Evolutionary conservation across 2,888 invertebrate genomes (phyloP).

Genomic region (Oxystoma pomonae): DNA sequence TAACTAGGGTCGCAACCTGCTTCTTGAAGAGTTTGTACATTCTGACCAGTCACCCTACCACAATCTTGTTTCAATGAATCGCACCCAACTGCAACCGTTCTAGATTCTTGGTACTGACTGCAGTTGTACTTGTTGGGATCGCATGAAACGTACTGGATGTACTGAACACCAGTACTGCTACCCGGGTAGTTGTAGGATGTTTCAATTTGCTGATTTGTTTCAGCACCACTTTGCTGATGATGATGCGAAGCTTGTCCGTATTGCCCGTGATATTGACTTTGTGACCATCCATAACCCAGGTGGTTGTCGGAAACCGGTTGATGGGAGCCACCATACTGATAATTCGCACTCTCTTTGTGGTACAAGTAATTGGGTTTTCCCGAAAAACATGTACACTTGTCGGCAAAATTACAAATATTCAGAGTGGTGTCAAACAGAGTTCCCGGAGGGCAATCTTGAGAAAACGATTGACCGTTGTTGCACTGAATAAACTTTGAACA

Average conservation of each 20-base stretch:
- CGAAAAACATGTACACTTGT: conserved; percentile 45
- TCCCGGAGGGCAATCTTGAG: conserved; percentile 59
- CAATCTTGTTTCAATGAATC: background rate
- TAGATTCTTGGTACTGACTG: background rate
- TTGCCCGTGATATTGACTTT: conserved; percentile 6
- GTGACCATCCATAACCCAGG: background rate
- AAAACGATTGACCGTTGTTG: conserved; percentile 51
- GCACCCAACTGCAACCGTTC: background rate
- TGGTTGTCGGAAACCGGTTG: background rate
- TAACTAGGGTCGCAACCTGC: background rate
- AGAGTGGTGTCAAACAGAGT: conserved; percentile 39
- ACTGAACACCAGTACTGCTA: background rate
- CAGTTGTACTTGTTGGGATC: background rate
- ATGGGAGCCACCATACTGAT: background rate
- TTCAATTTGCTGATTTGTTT: background rate
- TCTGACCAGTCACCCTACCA: background rate
- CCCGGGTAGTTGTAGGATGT: background rate
- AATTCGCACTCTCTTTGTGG: background rate
- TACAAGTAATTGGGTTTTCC: background rate
- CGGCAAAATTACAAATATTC: conserved; percentile 56
- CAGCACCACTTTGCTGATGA: background rate
- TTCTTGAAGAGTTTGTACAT: background rate
- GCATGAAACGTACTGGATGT: background rate
- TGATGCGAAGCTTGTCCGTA: background rate
- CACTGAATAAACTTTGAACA: conserved; percentile 63